phyloP scores from a whole-genome alignment of 2,888 invertebrate species.

The Leptodirus hochenwartii region DNA sequence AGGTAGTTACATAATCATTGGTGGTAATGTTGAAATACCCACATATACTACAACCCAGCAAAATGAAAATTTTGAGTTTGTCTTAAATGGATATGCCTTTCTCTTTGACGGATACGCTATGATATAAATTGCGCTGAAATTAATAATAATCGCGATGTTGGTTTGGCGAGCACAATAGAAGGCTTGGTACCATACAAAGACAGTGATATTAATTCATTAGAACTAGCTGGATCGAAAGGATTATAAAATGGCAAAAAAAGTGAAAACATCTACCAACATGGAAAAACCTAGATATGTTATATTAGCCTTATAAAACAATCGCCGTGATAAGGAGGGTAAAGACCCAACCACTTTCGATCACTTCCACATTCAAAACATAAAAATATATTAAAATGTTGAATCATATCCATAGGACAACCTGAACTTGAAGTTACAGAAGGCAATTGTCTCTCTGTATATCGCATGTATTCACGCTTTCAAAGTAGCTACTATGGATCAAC shows the following conservation, averaged over 20 bases:
- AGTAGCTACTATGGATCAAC: no score
- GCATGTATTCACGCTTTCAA: no score
- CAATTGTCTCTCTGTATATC: no score
- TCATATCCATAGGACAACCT: constrained; percentile 1
- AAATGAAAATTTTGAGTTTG: constrained; percentile 4
- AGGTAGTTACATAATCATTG: constrained; percentile 10
- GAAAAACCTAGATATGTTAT: neutral
- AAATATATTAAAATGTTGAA: neutral
- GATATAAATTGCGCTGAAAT: constrained; percentile 11
- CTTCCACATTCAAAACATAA: neutral
- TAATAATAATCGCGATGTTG: constrained; percentile 9
- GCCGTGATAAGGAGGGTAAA: neutral
- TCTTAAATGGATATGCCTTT: constrained; percentile 10
- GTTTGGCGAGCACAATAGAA: constrained; percentile 9
- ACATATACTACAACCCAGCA: neutral
- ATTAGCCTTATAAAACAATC: neutral
- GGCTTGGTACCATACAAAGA: constrained; percentile 5
- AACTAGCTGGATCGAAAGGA: constrained; percentile 4
- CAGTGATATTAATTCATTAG: constrained; percentile 2
- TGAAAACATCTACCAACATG: constrained; percentile 9
- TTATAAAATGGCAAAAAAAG: neutral
- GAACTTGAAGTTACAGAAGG: no score
- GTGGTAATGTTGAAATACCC: constrained; percentile 6
- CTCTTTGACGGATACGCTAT: constrained; percentile 11
- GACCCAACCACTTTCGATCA: neutral